Evolutionary conservation across 2,888 invertebrate species (phyloP).

Genomic region (Lampropteryx suffumata): DNA sequence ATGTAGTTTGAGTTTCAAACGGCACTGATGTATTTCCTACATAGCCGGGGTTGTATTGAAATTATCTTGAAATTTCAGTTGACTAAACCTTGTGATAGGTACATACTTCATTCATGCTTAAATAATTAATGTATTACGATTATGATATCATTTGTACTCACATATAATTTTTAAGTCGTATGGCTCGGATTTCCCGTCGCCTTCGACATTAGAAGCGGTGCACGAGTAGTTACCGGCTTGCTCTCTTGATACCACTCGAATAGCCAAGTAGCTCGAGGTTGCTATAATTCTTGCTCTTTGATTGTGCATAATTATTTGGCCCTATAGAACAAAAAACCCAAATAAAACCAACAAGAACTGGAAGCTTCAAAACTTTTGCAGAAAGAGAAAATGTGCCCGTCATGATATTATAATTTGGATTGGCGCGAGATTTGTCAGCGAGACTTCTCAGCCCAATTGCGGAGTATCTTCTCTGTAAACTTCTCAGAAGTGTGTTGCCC

Average conservation of each 20-base stretch:
- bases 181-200: constrained; percentile 92
- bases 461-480: constrained; percentile 16
- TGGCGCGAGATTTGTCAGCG: not conserved
- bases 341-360: constrained; percentile 2
- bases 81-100: too few relatives aligned
- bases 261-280: constrained; percentile 90
- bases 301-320: constrained; percentile 92
- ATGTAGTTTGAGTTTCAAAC: constrained; percentile 5
- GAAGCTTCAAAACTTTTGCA: too few relatives aligned
- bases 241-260: constrained; percentile 90
- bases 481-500: constrained; percentile 17
- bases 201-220: constrained; percentile 95
- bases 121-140: not conserved
- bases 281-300: constrained; percentile 94
- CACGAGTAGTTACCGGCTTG: constrained; percentile 95
- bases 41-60: constrained; percentile 1
- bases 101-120: too few relatives aligned
- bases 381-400: not conserved
- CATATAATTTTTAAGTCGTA: constrained; percentile 94
- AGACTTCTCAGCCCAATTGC: constrained; percentile 18
- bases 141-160: constrained; percentile 81
- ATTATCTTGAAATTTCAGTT: not conserved
- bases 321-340: constrained; percentile 71
- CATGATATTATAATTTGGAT: constrained; percentile 6
- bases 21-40: not conserved